These are phyloP conservation scores for Rhynchophorus ferrugineus DNA, from an alignment of 1,140 invertebrate species.

Conservation along the genomic window DNA sequence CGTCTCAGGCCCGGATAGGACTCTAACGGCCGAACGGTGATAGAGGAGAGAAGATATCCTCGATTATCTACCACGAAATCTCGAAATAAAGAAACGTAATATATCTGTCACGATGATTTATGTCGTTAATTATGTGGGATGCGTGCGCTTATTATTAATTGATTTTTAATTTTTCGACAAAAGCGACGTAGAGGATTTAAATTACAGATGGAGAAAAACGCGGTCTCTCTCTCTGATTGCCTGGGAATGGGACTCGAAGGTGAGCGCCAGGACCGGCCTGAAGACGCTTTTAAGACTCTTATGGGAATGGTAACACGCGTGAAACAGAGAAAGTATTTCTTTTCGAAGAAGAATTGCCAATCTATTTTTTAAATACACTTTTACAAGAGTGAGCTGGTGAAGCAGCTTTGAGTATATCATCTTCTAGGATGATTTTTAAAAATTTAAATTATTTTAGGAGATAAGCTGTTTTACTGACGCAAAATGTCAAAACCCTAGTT, in stretches of 20 bases:
- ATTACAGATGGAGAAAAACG: slow-evolving; percentile 16
- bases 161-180: slow-evolving; percentile 26
- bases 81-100: slow-evolving; percentile 27
- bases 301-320: too few relatives aligned
- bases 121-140: slow-evolving; percentile 24
- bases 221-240: slow-evolving; percentile 21
- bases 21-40: too few relatives aligned
- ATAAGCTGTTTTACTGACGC: too few relatives aligned
- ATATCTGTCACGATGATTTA: slow-evolving; percentile 26
- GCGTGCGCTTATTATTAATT: slow-evolving; percentile 21
- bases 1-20: background rate
- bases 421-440: too few relatives aligned
- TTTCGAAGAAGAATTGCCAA: too few relatives aligned
- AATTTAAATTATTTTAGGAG: too few relatives aligned
- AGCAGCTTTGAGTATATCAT: too few relatives aligned
- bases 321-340: too few relatives aligned
- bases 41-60: background rate
- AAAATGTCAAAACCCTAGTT: too few relatives aligned
- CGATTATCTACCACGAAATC: slow-evolving; percentile 22
- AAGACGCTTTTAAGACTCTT: too few relatives aligned
- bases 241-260: slow-evolving; percentile 17
- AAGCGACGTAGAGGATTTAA: slow-evolving; percentile 22
- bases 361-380: too few relatives aligned
- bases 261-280: background rate
- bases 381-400: too few relatives aligned